These are phyloP conservation scores for Micromys minutus DNA, from an alignment of 2,113 vertebrate species.

Conservation along the genomic window DNA sequence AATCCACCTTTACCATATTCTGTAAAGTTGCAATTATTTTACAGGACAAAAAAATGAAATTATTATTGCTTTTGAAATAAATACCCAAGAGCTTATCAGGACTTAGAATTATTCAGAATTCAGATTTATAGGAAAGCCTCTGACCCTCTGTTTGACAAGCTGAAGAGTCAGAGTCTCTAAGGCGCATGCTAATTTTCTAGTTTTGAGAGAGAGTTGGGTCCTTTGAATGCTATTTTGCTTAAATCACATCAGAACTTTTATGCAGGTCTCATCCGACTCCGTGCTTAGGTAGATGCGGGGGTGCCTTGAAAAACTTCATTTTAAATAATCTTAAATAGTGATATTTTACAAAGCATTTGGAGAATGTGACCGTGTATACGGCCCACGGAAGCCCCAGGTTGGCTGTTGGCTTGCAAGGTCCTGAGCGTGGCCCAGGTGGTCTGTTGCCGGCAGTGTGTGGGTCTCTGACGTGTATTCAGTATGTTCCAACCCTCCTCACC, in stretches of 20 bases:
- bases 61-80: constrained; percentile 85
- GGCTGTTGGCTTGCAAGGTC: constrained; percentile 77
- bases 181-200: constrained; percentile 81
- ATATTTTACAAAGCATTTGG: constrained; percentile 66
- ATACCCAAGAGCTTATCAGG: constrained; percentile 86
- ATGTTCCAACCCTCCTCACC: constrained; percentile 51
- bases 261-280: constrained; percentile 75
- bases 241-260: constrained; percentile 68
- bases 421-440: constrained; percentile 69
- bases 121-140: constrained; percentile 78
- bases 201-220: constrained; percentile 76
- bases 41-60: constrained; percentile 91
- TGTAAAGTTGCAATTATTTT: constrained; percentile 86
- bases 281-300: constrained; percentile 77
- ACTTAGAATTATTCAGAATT: constrained; percentile 82
- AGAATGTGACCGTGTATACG: constrained; percentile 77
- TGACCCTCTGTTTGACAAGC: constrained; percentile 74
- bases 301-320: constrained; percentile 84
- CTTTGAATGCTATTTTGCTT: constrained; percentile 77
- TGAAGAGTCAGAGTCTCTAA: constrained; percentile 74
- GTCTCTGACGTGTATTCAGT: constrained; percentile 60
- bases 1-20: constrained; percentile 85
- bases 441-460: constrained; percentile 68
- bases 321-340: constrained; percentile 72
- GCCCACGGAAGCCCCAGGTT: constrained; percentile 75